Percentiles rank a stretch among this genome's conserved stretches.
Evolutionary conservation across 2,888 invertebrate genomes (phyloP).

Genomic region (Agonopterix alstromeriana): DNA sequence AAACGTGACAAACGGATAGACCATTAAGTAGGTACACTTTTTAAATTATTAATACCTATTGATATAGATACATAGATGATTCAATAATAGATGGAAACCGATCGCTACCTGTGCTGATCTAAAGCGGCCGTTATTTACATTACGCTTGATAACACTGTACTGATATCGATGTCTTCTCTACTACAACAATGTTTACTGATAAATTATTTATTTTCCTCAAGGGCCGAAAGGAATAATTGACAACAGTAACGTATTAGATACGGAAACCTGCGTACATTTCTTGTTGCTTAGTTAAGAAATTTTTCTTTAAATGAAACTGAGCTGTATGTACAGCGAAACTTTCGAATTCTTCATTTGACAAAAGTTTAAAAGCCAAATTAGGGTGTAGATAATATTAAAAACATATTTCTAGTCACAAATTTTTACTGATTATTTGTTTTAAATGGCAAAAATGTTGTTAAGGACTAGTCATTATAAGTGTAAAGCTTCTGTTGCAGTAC

Average conservation of each 20-base stretch:
- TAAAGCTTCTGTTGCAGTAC: slow-evolving; percentile 37
- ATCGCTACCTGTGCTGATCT: slow-evolving; percentile 10
- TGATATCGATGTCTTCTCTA: slow-evolving; percentile 26
- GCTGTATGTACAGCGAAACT: slow-evolving; percentile 51
- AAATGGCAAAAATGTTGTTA: slow-evolving; percentile 65
- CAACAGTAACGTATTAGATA: slow-evolving; percentile 31
- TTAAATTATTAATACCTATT: too few relatives aligned
- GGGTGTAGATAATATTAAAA: slow-evolving; percentile 1
- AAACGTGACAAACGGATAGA: too few relatives aligned
- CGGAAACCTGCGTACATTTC: slow-evolving; percentile 28
- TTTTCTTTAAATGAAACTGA: slow-evolving; percentile 39
- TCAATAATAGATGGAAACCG: background rate
- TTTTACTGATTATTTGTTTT: slow-evolving; percentile 19
- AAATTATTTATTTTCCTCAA: slow-evolving; percentile 40
- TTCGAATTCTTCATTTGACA: slow-evolving; percentile 66
- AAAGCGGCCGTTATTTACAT: slow-evolving; percentile 29
- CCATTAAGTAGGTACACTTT: too few relatives aligned
- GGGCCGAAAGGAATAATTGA: slow-evolving; percentile 17
- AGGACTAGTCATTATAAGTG: slow-evolving; percentile 52
- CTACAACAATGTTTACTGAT: slow-evolving; percentile 42
- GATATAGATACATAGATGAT: too few relatives aligned
- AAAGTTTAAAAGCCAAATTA: slow-evolving; percentile 13
- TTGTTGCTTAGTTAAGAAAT: slow-evolving; percentile 22
- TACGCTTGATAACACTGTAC: slow-evolving; percentile 29
- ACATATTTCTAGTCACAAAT: slow-evolving; percentile 18